A percentile compares a stretch with the other conserved stretches of the same genome.
Conservation (phyloP, 2,113 vertebrate genomes). For the Tyto alba region DNA sequence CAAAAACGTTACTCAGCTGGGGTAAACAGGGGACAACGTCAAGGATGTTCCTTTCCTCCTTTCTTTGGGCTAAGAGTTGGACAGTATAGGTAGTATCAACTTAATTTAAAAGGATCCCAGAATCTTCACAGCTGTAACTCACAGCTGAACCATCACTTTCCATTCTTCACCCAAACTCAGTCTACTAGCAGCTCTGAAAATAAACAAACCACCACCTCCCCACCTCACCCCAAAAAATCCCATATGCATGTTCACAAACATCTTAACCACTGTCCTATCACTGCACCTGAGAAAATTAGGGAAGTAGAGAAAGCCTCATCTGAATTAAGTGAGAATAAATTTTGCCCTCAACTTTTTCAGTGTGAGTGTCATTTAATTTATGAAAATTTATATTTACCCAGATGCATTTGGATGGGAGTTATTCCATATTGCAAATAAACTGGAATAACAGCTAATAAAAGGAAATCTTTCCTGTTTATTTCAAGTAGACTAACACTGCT, state of each 20-base stretch:
- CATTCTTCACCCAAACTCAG: not conserved
- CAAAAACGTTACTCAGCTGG: not conserved
- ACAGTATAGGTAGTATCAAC: not conserved
- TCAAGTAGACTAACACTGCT: not conserved
- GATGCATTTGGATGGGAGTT: not conserved
- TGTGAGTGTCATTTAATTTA: not conserved
- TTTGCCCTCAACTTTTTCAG: not conserved
- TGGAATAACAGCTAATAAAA: constrained; percentile 45
- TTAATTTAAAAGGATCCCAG: not conserved
- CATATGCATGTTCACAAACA: not conserved
- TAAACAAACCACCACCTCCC: not conserved
- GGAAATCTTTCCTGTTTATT: constrained; percentile 2
- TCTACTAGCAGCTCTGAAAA: not conserved
- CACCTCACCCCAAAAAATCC: not conserved
- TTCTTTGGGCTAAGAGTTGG: not conserved
- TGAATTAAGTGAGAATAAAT: not conserved
- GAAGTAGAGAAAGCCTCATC: not conserved
- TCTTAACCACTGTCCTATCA: not conserved
- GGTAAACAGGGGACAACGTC: not conserved
- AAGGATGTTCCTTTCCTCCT: not conserved
- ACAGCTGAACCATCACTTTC: not conserved
- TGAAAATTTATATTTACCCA: not conserved
- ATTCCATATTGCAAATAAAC: not conserved
- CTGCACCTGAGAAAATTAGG: not conserved
- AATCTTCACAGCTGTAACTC: not conserved